Percentiles rank a stretch among this genome's conserved stretches.
phyloP scores from a whole-genome alignment of 2,888 invertebrate species.

The Eugnorisma glareosa region DNA sequence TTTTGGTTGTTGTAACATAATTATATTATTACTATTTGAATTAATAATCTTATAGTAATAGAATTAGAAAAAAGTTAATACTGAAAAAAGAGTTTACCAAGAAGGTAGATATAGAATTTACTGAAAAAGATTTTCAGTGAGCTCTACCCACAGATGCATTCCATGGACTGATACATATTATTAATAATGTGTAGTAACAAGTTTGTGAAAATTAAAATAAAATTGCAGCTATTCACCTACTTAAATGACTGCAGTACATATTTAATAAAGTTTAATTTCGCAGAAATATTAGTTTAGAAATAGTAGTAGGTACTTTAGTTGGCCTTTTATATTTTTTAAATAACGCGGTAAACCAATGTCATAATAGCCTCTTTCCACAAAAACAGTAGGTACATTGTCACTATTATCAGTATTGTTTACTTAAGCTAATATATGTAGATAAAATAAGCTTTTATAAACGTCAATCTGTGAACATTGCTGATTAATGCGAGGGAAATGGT shows the following conservation, averaged over 20 bases:
- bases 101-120: not conserved
- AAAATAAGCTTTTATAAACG: slow-evolving; percentile 7
- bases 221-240: not conserved
- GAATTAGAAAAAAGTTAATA: not conserved
- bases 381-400: not conserved
- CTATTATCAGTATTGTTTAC: slow-evolving; percentile 15
- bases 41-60: not conserved
- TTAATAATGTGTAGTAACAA: no score
- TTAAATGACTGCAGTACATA: not conserved
- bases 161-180: not conserved
- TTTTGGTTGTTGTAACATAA: not conserved
- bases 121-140: not conserved
- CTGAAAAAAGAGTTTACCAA: not conserved
- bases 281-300: not conserved
- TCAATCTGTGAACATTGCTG: not conserved
- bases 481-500: not conserved
- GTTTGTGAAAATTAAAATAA: not conserved
- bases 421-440: not conserved
- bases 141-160: slow-evolving; percentile 1
- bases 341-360: not conserved
- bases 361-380: not conserved
- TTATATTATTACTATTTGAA: not conserved
- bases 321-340: not conserved
- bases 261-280: not conserved
- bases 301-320: not conserved